Evolutionary conservation across 2,113 vertebrate genomes (phyloP).

Genomic region (Eidolon helvum): DNA sequence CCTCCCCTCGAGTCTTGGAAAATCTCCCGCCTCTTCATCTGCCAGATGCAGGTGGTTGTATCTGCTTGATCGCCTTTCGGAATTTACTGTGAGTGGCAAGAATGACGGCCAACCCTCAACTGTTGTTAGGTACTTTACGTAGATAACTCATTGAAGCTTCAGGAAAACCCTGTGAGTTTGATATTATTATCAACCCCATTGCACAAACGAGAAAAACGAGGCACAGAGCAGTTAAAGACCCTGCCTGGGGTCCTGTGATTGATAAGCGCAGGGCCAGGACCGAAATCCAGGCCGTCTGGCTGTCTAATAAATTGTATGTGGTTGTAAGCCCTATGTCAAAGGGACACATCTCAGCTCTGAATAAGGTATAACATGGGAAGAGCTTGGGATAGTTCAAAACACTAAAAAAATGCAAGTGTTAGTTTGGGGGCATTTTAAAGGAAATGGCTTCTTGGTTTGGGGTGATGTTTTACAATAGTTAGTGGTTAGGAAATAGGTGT

Average conservation of each 20-base stretch:
- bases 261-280: neutral
- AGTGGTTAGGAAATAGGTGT: neutral
- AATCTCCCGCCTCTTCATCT: neutral
- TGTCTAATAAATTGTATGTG: neutral
- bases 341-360: neutral
- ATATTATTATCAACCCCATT: neutral
- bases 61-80: neutral
- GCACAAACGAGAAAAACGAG: neutral
- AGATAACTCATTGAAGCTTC: neutral
- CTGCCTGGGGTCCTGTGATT: neutral
- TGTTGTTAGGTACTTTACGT: neutral
- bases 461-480: neutral
- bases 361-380: neutral
- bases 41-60: neutral
- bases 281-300: neutral
- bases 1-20: fast-evolving
- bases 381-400: neutral
- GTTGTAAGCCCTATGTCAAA: fast-evolving
- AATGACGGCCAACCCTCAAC: neutral
- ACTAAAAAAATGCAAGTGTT: neutral
- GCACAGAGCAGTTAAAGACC: neutral
- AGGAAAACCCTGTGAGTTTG: neutral
- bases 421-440: slow-evolving; percentile 36
- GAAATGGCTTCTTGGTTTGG: neutral
- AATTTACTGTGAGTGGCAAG: neutral